phyloP scores from a whole-genome alignment of 64 coral and sea anemone genomes.

The Orbicella faveolata region DNA sequence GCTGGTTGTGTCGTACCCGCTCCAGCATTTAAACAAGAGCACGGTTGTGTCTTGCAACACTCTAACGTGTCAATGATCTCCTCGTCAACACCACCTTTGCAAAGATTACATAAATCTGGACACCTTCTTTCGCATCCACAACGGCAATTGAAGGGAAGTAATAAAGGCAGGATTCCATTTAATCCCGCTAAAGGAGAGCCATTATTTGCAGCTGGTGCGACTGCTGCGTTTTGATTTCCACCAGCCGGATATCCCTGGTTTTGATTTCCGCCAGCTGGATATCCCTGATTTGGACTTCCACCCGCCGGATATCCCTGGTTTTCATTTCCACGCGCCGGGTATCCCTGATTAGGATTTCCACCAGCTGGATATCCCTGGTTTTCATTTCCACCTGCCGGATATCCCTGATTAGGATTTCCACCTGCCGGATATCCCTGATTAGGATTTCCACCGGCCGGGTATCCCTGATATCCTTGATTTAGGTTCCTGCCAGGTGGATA shows the following conservation, averaged over 20 bases:
- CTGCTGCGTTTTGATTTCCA: not conserved
- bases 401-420: not conserved
- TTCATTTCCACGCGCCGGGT: constrained; percentile 11
- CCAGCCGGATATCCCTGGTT: not conserved
- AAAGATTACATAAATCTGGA: constrained; percentile 22
- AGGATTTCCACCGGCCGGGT: constrained; percentile 1
- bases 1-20: not conserved
- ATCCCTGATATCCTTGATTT: constrained; percentile 24
- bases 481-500: not conserved
- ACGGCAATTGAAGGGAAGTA: constrained; percentile 12
- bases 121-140: constrained; percentile 34
- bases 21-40: not conserved
- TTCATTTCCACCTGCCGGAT: not conserved
- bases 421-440: not conserved
- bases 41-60: constrained; percentile 20
- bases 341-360: not conserved
- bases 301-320: not conserved
- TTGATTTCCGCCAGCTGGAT: constrained; percentile 12
- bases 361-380: not conserved
- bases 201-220: not conserved
- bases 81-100: constrained; percentile 30
- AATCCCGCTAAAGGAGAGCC: not conserved
- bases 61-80: constrained; percentile 34
- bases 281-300: not conserved
- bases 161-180: constrained; percentile 8